phyloP scores from a whole-genome alignment of 92 coral and sea anemone species.

The Phenganax subtilis region DNA sequence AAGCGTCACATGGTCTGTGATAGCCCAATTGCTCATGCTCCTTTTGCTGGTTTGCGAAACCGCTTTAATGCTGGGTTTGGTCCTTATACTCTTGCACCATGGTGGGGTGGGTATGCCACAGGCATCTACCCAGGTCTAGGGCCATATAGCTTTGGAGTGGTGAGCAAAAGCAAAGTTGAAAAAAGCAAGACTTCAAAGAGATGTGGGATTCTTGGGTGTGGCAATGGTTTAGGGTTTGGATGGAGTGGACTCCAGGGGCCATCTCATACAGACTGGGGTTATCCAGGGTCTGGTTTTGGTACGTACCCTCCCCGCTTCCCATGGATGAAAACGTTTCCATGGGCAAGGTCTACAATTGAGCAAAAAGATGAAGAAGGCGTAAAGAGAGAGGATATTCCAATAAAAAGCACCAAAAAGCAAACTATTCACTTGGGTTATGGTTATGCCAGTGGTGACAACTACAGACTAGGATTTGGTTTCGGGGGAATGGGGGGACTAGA shows the following conservation, averaged over 20 bases:
- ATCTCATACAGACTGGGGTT: constrained; percentile 60
- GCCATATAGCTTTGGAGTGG: constrained; percentile 37
- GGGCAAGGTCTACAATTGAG: constrained; percentile 59
- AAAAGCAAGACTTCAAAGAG: constrained; percentile 24
- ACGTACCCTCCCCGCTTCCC: constrained; percentile 53
- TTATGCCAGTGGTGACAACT: constrained; percentile 98
- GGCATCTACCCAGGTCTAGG: constrained; percentile 40
- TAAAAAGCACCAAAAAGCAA: constrained; percentile 62
- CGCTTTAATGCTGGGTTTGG: constrained; percentile 38
- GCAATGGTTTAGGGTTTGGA: constrained; percentile 36
- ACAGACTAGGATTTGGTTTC: constrained; percentile 91
- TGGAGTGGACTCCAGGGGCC: constrained; percentile 48
- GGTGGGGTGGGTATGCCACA: constrained; percentile 39
- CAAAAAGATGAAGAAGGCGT: constrained; percentile 58
- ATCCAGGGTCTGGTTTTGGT: constrained; percentile 53
- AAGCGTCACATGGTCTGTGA: constrained; percentile 26
- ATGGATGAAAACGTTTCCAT: constrained; percentile 58
- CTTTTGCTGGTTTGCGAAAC: constrained; percentile 29
- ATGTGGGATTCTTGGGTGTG: constrained; percentile 34
- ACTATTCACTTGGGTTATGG: constrained; percentile 98
- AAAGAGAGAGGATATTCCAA: constrained; percentile 85
- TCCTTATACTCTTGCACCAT: constrained; percentile 32
- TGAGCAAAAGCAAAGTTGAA: constrained; percentile 31
- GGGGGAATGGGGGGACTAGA: constrained; percentile 98
- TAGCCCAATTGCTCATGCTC: constrained; percentile 19